phyloP scores from a whole-genome alignment of 2,797 vertebrate genomes.

The Crocodylus rhombifer region DNA sequence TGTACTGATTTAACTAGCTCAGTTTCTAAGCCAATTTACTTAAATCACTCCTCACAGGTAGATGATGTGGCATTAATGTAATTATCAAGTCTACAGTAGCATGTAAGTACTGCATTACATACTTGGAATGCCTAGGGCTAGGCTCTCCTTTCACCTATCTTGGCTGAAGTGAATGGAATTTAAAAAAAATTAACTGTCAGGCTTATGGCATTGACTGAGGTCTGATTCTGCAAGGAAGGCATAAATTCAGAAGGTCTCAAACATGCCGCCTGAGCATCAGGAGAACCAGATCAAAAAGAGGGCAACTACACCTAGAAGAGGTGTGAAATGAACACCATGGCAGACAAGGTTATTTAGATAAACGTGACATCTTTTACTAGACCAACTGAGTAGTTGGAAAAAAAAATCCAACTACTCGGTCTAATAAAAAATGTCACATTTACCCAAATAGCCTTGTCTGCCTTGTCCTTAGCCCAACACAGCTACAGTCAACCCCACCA shows the following conservation, averaged over 20 bases:
- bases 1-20: not conserved
- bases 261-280: not conserved
- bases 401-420: no score
- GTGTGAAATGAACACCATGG: no score
- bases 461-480: no score
- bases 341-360: no score
- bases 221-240: not conserved
- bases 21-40: not conserved
- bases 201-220: not conserved
- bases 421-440: no score
- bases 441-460: no score
- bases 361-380: no score
- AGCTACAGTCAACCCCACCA: no score
- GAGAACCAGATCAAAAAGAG: not conserved
- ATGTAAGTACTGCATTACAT: not conserved
- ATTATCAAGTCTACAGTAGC: not conserved
- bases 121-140: not conserved
- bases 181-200: not conserved
- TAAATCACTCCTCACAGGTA: not conserved
- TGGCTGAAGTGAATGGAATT: not conserved
- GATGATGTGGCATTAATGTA: not conserved
- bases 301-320: not conserved
- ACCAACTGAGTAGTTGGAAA: no score
- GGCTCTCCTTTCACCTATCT: not conserved
- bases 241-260: rapidly evolving